Conservation (phyloP, 1,140 invertebrate genomes). For the Drosophila parabipectinata region DNA sequence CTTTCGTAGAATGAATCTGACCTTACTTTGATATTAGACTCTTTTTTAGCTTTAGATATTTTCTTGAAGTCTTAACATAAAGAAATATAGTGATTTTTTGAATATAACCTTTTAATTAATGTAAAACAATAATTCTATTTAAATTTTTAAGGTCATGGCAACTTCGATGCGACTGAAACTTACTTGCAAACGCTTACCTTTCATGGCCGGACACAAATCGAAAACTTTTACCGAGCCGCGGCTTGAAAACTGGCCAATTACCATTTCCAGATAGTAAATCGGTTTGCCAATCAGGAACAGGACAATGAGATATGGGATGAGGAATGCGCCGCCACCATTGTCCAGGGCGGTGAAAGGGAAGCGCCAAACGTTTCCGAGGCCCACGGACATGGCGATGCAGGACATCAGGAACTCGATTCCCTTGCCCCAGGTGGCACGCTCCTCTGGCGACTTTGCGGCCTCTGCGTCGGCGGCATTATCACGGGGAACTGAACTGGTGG, state of each 20-base stretch:
- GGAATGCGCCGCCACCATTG: slow-evolving; percentile 92
- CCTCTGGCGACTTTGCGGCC: slow-evolving; percentile 42
- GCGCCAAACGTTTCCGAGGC: slow-evolving; percentile 93
- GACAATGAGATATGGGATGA: slow-evolving; percentile 92
- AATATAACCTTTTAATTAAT: no score
- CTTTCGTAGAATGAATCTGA: neutral
- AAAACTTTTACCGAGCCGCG: slow-evolving; percentile 87
- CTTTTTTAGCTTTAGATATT: neutral
- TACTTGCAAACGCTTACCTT: slow-evolving; percentile 84
- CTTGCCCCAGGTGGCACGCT: slow-evolving; percentile 90
- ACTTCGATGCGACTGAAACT: slow-evolving; percentile 2
- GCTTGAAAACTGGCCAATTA: slow-evolving; percentile 90
- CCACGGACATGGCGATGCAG: slow-evolving; percentile 93
- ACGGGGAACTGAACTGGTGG: slow-evolving; percentile 20
- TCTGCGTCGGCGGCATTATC: slow-evolving; percentile 35
- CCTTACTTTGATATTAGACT: neutral
- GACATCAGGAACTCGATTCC: slow-evolving; percentile 92
- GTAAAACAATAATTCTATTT: no score
- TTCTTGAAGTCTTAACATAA: no score
- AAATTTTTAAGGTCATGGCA: slow-evolving; percentile 2
- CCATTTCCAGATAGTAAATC: slow-evolving; percentile 93
- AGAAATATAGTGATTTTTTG: no score
- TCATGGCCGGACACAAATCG: slow-evolving; percentile 86
- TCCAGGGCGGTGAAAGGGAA: slow-evolving; percentile 92
- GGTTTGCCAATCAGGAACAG: slow-evolving; percentile 92